Evolutionary conservation across 2,888 invertebrate genomes (phyloP).

Genomic region (Rhamnusium bicolor): DNA sequence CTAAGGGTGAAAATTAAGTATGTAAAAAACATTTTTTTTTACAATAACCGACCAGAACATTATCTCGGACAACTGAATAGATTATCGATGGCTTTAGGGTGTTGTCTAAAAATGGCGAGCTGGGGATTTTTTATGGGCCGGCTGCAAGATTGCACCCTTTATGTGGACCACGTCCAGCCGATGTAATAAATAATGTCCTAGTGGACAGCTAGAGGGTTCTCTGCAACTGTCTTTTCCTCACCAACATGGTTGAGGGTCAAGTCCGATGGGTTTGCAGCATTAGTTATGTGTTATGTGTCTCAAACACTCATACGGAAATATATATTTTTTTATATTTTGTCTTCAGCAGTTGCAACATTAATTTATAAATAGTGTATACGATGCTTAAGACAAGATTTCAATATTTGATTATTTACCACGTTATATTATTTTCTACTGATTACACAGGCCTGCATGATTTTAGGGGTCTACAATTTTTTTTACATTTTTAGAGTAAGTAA

Average conservation of each 20-base stretch:
- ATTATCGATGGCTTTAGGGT: slow-evolving; percentile 57
- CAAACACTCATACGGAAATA: neutral
- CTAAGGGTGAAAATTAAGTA: slow-evolving; percentile 10
- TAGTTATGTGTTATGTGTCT: slow-evolving; percentile 21
- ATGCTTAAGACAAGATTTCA: neutral
- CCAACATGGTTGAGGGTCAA: slow-evolving; percentile 25
- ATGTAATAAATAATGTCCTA: slow-evolving; percentile 64
- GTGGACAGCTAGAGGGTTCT: slow-evolving; percentile 61
- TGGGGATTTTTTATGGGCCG: slow-evolving; percentile 66
- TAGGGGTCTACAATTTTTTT: too few species aligned
- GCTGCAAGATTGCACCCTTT: slow-evolving; percentile 58
- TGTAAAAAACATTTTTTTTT: slow-evolving; percentile 27
- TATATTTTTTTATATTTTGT: slow-evolving; percentile 9
- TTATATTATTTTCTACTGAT: too few species aligned
- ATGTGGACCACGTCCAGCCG: slow-evolving; percentile 66
- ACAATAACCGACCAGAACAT: slow-evolving; percentile 54
- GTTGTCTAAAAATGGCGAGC: slow-evolving; percentile 62
- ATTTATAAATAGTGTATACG: neutral
- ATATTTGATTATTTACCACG: too few species aligned
- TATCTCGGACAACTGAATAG: slow-evolving; percentile 61
- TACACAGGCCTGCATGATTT: too few species aligned
- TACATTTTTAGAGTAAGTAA: too few species aligned
- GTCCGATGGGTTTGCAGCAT: slow-evolving; percentile 22
- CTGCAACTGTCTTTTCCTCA: slow-evolving; percentile 59
- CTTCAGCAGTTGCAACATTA: neutral